These are phyloP conservation scores for Poeciliopsis occidentalis DNA, from an alignment of 2,113 vertebrate species.

Conservation along the genomic window DNA sequence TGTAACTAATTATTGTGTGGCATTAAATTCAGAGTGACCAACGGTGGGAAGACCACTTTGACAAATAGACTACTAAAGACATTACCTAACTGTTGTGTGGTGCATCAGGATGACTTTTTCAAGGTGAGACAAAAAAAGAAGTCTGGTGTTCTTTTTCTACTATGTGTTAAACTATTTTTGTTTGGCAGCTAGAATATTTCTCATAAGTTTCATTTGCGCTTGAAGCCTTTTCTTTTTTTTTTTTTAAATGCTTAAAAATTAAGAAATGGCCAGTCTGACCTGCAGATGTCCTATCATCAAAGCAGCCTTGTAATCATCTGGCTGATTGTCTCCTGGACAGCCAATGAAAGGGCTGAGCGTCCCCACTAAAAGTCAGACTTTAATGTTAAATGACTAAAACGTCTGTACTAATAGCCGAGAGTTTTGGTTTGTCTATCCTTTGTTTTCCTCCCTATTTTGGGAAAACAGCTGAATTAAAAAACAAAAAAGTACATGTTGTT, in stretches of 20 bases:
- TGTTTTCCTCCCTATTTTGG: background rate
- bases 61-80: slow-evolving; percentile 78
- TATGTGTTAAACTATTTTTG: slow-evolving; percentile 3
- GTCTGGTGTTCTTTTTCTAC: background rate
- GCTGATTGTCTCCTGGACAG: slow-evolving; percentile 83
- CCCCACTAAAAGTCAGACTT: slow-evolving; percentile 67
- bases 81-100: slow-evolving; percentile 84
- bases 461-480: background rate
- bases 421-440: background rate
- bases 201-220: slow-evolving; percentile 19
- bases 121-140: slow-evolving; percentile 74
- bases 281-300: slow-evolving; percentile 73
- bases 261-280: slow-evolving; percentile 41
- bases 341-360: slow-evolving; percentile 70
- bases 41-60: slow-evolving; percentile 85
- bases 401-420: background rate
- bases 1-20: background rate
- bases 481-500: background rate
- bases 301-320: slow-evolving; percentile 72
- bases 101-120: slow-evolving; percentile 86
- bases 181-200: slow-evolving; percentile 11
- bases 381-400: slow-evolving; percentile 1
- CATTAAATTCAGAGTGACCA: slow-evolving; percentile 79
- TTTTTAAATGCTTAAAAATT: slow-evolving; percentile 13
- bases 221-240: slow-evolving; percentile 7